Evolutionary conservation across 2,797 vertebrate species (phyloP).

Genomic region (Pterois miles): DNA sequence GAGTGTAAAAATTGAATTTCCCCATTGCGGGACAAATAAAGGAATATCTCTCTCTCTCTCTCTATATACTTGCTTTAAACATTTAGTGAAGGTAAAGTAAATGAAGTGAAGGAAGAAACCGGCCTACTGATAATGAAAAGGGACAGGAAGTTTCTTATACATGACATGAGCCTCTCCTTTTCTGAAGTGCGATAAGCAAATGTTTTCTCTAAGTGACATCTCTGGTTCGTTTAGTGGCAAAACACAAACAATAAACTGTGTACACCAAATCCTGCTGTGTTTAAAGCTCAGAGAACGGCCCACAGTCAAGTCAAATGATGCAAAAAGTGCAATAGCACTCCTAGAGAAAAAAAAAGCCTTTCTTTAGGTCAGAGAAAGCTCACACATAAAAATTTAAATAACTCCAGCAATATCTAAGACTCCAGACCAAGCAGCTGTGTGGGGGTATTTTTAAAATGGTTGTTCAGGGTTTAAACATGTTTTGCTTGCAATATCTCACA

Average conservation of each 20-base stretch:
- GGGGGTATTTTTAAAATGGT: conserved; percentile 30
- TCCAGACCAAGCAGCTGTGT: conserved; percentile 13
- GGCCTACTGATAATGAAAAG: background rate
- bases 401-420: conserved; percentile 30
- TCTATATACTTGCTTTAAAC: no score
- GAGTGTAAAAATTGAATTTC: no score
- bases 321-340: conserved; percentile 11
- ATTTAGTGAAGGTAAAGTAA: no score
- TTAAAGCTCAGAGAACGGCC: background rate
- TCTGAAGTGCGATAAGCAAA: background rate
- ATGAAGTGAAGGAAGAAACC: background rate
- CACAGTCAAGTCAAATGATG: conserved; percentile 9
- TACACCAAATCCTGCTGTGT: background rate
- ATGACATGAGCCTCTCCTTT: background rate
- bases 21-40: no score
- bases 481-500: background rate
- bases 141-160: background rate
- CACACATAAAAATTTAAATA: conserved; percentile 25
- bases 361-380: conserved; percentile 32
- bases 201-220: background rate
- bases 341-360: background rate
- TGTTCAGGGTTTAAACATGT: background rate
- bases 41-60: no score
- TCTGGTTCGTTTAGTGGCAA: background rate
- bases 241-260: background rate